Evolutionary conservation across 2,888 invertebrate species (phyloP), one percentile per base, ranked within the genome.

Genomic region (Athrips mouffetella): DNA sequence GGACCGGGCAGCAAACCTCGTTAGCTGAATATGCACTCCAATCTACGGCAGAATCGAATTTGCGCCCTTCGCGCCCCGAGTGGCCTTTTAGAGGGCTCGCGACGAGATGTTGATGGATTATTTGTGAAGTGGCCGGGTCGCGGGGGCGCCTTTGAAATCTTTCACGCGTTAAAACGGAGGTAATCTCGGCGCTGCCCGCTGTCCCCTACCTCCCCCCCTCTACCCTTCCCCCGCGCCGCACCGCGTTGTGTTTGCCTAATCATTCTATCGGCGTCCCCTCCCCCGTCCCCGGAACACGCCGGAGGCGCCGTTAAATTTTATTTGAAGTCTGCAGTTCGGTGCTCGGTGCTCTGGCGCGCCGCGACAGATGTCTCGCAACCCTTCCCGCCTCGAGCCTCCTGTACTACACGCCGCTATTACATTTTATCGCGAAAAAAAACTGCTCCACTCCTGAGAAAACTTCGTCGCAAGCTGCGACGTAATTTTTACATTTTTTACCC

Each of bases 141-240:
- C n/a, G n/a, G 69, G 63, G 54, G 60, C 72, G 78, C 82, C 84
- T 86, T 85, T 85, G 79, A 86, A 86, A 83, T 79, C 82, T 82
- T 80, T 86, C 82, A 78, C 80, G 86, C 87, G 87, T 84, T 86
- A 87, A 87, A 87, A 86, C 76, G 87, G 79, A 86, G 86, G 84
- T 81, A 84, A 82, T 85, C 84, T 79, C 75, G 67, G 67, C 73
- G 62, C 70, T 57, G 51, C 59, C 66, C 59, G 45, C 63, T 49
- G 54, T 56, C 55, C 46, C 51, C 53, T 49, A 16, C 50, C 54
- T 56, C 55, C 46, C 51, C 53, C 49, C 18, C 57, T 41, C 55
- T 37, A 57, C 47, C 50, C 64, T 45, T 59, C 59, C 51, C 53
- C 37, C 35, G 21, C 31, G n/a, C 54, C 58, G 31, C 21, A 20